Percentiles rank a stretch among this genome's conserved stretches.
phyloP scores from a whole-genome alignment of 1,140 invertebrate species.

The Olivierus martensii region DNA sequence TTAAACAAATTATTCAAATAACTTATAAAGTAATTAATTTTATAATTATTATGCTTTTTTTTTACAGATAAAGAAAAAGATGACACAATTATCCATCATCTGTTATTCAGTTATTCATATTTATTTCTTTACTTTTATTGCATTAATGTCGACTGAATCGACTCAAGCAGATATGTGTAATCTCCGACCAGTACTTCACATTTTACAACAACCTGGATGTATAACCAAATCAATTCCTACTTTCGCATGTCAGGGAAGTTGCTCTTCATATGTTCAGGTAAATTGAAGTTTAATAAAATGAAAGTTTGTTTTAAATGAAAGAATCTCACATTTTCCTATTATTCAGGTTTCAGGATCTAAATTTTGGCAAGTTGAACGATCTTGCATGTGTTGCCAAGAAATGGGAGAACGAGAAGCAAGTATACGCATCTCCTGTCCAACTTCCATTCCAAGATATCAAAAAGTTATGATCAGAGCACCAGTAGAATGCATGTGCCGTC shows the following conservation, averaged over 20 bases:
- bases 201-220: constrained; percentile 80
- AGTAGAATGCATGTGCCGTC: constrained; percentile 83
- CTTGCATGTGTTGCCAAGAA: constrained; percentile 88
- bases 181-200: constrained; percentile 79
- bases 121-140: too few relatives aligned
- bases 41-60: too few relatives aligned
- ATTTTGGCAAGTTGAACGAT: constrained; percentile 90
- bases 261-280: constrained; percentile 84
- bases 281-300: not conserved
- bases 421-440: constrained; percentile 74
- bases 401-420: constrained; percentile 80
- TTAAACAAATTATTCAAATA: too few relatives aligned
- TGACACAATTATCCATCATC: too few relatives aligned
- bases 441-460: constrained; percentile 68
- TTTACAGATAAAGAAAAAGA: too few relatives aligned
- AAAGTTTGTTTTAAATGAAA: too few relatives aligned
- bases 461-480: constrained; percentile 87
- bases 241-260: constrained; percentile 79
- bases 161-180: constrained; percentile 57
- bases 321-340: not conserved
- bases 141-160: too few relatives aligned
- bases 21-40: too few relatives aligned
- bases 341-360: constrained; percentile 79
- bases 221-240: constrained; percentile 83
- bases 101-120: too few relatives aligned